Conservation (phyloP, 2,797 vertebrate genomes). For the Neoniphon sammara region DNA sequence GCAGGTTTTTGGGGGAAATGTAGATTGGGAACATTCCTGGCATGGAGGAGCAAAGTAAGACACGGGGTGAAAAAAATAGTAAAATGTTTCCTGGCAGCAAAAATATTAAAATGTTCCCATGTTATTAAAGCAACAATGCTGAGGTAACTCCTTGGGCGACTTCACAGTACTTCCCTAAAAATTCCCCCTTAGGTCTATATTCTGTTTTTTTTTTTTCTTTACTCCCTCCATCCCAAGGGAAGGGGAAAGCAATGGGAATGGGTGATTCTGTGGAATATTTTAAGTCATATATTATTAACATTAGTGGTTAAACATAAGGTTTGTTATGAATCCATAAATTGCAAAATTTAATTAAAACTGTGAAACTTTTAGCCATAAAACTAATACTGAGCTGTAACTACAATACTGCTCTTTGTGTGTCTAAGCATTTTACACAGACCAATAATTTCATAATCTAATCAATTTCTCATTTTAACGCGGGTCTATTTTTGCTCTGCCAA, state of each 20-base stretch:
- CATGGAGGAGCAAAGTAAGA: not conserved
- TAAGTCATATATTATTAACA: not conserved
- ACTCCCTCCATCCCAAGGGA: not conserved
- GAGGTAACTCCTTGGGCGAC: constrained; percentile 3
- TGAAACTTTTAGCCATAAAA: constrained; percentile 35
- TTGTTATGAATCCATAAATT: constrained; percentile 12
- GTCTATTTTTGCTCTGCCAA: constrained; percentile 46
- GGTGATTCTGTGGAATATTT: constrained; percentile 17
- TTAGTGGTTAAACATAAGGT: constrained; percentile 15
- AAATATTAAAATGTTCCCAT: not conserved
- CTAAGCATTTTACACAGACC: constrained; percentile 31
- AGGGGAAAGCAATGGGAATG: not conserved
- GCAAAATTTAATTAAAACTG: constrained; percentile 39
- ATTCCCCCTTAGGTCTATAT: not conserved
- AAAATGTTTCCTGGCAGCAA: not conserved
- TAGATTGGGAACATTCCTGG: not conserved
- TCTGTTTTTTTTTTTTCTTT: not conserved
- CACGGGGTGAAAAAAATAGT: too few relatives aligned
- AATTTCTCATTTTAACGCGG: constrained; percentile 55
- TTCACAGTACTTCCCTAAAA: not conserved
- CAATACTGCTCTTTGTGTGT: constrained; percentile 21
- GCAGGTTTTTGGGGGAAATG: not conserved
- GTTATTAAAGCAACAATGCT: not conserved
- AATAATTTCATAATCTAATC: constrained; percentile 61
- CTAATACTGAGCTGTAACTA: constrained; percentile 8